These are phyloP conservation scores for Notamacropus eugenii DNA, from an alignment of 2,797 vertebrate species.

Conservation along the genomic window DNA sequence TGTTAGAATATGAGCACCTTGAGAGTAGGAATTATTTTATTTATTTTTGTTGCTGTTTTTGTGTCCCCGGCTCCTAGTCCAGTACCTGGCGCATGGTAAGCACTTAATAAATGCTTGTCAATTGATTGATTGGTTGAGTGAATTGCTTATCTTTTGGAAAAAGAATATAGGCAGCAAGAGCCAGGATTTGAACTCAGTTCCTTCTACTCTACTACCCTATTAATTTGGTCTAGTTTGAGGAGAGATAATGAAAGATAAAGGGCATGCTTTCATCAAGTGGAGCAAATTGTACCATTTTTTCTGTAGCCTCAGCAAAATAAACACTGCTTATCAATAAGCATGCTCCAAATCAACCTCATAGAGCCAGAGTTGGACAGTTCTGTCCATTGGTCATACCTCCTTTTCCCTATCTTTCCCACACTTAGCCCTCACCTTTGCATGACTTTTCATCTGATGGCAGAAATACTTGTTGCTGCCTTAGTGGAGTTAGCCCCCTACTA, in stretches of 20 bases:
- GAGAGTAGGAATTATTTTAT: neutral
- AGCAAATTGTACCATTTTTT: neutral
- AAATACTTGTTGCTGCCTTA: neutral
- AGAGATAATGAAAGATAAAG: neutral
- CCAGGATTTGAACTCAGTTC: neutral
- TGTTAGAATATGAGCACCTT: neutral
- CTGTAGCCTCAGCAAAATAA: neutral
- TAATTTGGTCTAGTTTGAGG: neutral
- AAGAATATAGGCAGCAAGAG: neutral
- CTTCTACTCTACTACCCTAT: neutral
- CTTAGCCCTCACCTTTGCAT: neutral
- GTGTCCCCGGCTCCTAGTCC: neutral
- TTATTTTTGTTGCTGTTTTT: neutral
- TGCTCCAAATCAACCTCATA: neutral
- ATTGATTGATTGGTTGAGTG: neutral
- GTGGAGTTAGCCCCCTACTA: neutral
- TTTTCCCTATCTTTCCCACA: neutral
- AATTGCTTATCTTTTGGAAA: neutral
- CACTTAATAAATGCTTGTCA: neutral
- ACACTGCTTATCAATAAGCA: neutral
- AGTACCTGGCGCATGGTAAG: neutral
- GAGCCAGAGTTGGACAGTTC: neutral
- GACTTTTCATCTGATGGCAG: neutral
- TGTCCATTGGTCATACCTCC: neutral
- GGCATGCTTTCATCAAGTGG: neutral